Evolutionary conservation across 2,888 invertebrate species (phyloP), one percentile per base, ranked within the genome.

Genomic region (Netelia melanura): DNA sequence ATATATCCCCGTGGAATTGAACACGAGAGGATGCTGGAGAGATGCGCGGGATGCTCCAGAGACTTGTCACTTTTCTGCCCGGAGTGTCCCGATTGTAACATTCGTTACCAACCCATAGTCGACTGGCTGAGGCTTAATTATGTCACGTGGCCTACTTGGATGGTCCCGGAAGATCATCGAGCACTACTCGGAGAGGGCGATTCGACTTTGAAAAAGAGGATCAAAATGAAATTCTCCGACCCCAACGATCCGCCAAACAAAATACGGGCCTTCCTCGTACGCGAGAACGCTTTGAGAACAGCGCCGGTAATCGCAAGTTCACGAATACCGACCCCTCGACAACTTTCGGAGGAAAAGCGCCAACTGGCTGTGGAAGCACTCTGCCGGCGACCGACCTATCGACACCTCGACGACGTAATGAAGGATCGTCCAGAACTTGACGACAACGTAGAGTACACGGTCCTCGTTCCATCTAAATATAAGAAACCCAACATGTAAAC

Each of bases 71-170:
- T 83, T 2, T 83, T 71, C 3, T 65, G 70, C 11, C 78, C 83
- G 5, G 72, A 83, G 10, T 83, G 83, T 17, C 78, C 78, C 3
- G 83, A 83, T 30, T 81, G 81, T 25, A 81, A 81, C 21, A 48
- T 81, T 5, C 67, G 81, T 0, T 81, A 62, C 6, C 65, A 48
- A n/a, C 71, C 58, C 3, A 54, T 82, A 2, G 82, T 75, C 14
- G 81, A 81, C 11, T 81, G 71, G 62, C 44, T 81, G 2, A 17
- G 75, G 0, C 58, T 77, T 0, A 83, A 83, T 17, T 83, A 77
- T 6, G 25, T 65, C 1, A 83, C 71, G 2, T 78, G 77, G 71
- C 82, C 77, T 8, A n/a, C 70, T 1, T 76, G 38, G 25, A n/a
- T 76, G 38, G 11, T 76, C 11, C 76, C 81, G 6, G 43, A n/a